phyloP scores from a whole-genome alignment of 2,797 vertebrate genomes.

The Carapus acus region DNA sequence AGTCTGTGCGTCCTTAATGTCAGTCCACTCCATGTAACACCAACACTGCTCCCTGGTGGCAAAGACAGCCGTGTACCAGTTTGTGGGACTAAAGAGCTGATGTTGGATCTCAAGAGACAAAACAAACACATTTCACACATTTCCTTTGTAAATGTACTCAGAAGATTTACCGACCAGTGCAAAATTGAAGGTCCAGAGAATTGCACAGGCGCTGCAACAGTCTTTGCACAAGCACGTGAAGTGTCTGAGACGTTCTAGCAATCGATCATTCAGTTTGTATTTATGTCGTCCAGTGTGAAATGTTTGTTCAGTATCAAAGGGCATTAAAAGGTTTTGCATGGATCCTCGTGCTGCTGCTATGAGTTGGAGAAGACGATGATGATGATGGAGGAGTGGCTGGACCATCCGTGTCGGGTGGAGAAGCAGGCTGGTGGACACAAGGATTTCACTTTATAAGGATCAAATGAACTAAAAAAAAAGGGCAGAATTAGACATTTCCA shows the following conservation, averaged over 20 bases:
- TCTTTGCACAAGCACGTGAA: conserved; percentile 17
- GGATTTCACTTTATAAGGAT: too few species aligned
- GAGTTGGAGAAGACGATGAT: too few species aligned
- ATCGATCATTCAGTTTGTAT: conserved; percentile 35
- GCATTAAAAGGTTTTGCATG: too few species aligned
- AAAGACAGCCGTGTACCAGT: conserved; percentile 10
- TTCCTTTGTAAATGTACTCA: conserved; percentile 15
- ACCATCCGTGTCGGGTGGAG: too few species aligned
- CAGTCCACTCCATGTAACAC: conserved; percentile 10
- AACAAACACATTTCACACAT: conserved; percentile 13
- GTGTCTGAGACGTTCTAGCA: conserved; percentile 21
- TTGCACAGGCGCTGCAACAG: neutral
- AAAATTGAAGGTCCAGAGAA: conserved; percentile 1
- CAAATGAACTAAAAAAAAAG: too few species aligned
- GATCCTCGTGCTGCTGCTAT: too few species aligned
- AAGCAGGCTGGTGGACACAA: too few species aligned
- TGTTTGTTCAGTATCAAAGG: too few species aligned
- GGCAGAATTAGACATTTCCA: too few species aligned
- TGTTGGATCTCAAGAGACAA: conserved; percentile 2
- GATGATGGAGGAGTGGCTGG: too few species aligned
- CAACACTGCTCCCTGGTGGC: conserved; percentile 46
- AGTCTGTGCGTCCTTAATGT: conserved; percentile 11
- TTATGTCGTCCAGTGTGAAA: too few species aligned
- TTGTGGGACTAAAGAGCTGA: neutral
- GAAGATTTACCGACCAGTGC: conserved; percentile 1